A percentile compares a stretch with the other conserved stretches of the same genome.
These are phyloP conservation scores for Onychomys arenicola DNA, from an alignment of 2,797 vertebrate species.

Conservation along the genomic window DNA sequence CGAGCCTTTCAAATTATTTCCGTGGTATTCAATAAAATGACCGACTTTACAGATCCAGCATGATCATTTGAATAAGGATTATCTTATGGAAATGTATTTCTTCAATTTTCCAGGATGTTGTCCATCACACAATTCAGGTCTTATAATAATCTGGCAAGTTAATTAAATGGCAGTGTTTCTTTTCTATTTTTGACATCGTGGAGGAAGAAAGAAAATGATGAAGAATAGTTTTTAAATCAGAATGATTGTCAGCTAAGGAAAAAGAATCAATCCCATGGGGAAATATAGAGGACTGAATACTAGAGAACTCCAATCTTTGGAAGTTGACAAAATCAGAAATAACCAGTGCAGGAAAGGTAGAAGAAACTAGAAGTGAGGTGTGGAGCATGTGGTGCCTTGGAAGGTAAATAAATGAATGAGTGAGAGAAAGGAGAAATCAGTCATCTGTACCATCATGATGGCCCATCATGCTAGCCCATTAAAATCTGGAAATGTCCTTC, in stretches of 20 bases:
- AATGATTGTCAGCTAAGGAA: neutral
- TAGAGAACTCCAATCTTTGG: neutral
- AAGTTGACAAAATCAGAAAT: neutral
- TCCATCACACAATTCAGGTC: neutral
- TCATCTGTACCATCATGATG: no score
- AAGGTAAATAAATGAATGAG: neutral
- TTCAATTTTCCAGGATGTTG: neutral
- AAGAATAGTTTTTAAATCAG: neutral
- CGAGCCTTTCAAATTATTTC: neutral
- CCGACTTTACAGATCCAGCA: neutral
- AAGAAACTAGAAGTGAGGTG: neutral
- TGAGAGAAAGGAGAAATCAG: neutral
- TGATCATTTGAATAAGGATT: neutral
- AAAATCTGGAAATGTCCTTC: neutral
- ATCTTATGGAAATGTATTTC: neutral
- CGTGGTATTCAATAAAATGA: neutral
- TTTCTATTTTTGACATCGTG: neutral
- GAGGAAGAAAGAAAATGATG: neutral
- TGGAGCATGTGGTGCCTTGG: rapidly evolving
- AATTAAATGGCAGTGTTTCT: neutral
- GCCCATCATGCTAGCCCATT: neutral
- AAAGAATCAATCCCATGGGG: neutral
- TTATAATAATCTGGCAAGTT: neutral
- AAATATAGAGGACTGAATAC: neutral
- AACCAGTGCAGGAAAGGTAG: neutral